Conservation (phyloP, 1,140 invertebrate genomes). For the Bombus confusus region DNA sequence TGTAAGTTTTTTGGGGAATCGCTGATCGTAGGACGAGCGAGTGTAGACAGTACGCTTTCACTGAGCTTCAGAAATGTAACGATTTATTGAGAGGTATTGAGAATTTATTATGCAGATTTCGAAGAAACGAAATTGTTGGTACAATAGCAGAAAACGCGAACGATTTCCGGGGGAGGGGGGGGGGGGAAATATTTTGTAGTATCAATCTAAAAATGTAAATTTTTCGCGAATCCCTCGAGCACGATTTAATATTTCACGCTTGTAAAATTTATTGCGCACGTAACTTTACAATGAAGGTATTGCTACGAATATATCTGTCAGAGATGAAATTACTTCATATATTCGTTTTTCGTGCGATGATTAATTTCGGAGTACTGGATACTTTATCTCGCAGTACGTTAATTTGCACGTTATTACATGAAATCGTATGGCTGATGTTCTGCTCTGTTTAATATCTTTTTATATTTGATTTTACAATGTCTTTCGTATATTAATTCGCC, state of each 20-base stretch:
- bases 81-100: too few relatives aligned
- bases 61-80: too few relatives aligned
- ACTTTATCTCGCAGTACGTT: background rate
- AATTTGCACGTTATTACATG: background rate
- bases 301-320: background rate
- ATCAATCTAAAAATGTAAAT: conserved; percentile 14
- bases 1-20: too few relatives aligned
- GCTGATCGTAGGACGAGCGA: too few relatives aligned
- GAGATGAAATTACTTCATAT: background rate
- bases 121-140: background rate
- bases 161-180: background rate
- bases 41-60: too few relatives aligned
- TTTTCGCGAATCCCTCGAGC: background rate
- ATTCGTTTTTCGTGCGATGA: background rate
- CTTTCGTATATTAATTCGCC: too few relatives aligned
- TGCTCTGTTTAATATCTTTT: background rate
- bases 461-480: background rate
- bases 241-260: background rate
- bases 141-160: background rate
- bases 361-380: background rate
- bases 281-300: background rate
- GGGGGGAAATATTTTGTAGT: background rate
- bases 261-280: background rate
- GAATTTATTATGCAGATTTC: background rate
- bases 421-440: background rate